Conservation (phyloP, 2,113 vertebrate species). For the Eptesicus fuscus region DNA sequence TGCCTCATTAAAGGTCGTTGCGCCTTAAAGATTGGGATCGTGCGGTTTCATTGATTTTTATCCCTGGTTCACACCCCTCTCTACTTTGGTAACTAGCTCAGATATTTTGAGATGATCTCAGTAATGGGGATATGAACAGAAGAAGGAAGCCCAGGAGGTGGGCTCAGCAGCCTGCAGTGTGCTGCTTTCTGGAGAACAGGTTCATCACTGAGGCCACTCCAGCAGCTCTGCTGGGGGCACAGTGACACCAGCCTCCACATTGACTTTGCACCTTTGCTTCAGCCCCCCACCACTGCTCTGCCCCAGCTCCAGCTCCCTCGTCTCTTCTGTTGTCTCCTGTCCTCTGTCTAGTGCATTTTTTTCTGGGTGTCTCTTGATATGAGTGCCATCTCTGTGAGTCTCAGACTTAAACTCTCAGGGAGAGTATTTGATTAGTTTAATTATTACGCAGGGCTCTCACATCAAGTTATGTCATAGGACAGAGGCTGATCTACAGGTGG, state of each 20-base stretch:
- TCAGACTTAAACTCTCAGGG: not conserved
- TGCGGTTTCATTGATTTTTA: not conserved
- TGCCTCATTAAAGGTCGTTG: not conserved
- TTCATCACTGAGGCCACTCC: too few relatives aligned
- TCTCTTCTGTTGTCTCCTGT: not conserved
- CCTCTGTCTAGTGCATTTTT: not conserved
- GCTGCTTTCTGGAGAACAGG: not conserved
- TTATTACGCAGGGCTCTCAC: not conserved
- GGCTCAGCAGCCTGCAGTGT: not conserved
- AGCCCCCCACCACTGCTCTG: not conserved
- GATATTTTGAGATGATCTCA: not conserved
- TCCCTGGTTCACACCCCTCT: fast-evolving
- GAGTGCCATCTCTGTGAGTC: not conserved
- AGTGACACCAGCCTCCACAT: not conserved
- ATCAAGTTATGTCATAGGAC: not conserved
- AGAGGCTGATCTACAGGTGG: not conserved
- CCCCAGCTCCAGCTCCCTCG: too few relatives aligned
- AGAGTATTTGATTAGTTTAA: not conserved
- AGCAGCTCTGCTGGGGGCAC: not conserved
- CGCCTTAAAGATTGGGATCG: not conserved
- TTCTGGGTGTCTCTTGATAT: not conserved
- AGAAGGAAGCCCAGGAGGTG: not conserved
- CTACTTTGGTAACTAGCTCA: not conserved
- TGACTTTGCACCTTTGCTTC: not conserved
- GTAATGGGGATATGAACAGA: not conserved